Percentiles rank a stretch among this genome's conserved stretches.
Conservation (phyloP, 2,113 vertebrate genomes). For the Psittacus erithacus region DNA sequence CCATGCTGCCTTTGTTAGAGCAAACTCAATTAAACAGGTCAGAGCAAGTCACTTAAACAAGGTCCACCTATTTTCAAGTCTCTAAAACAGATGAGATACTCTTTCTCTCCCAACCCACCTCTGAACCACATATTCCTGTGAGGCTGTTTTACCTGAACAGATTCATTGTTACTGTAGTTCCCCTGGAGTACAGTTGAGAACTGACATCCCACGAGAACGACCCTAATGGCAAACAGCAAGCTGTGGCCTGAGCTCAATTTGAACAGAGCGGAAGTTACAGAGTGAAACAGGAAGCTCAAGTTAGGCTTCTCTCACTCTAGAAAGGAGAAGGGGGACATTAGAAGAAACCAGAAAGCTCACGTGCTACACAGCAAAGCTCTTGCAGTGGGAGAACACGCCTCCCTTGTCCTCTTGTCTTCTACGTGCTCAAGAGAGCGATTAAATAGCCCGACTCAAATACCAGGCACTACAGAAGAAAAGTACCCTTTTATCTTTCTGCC, state of each 20-base stretch:
- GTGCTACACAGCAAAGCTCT: background rate
- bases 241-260: background rate
- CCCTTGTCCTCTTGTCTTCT: constrained; percentile 8
- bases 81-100: background rate
- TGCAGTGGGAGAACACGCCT: background rate
- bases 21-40: background rate
- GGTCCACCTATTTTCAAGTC: background rate
- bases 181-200: constrained; percentile 6
- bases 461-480: background rate
- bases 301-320: constrained; percentile 17
- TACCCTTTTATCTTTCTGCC: background rate
- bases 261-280: constrained; percentile 46
- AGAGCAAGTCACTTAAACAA: background rate
- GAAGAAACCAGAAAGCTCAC: constrained; percentile 29
- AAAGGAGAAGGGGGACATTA: background rate
- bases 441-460: background rate
- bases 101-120: background rate
- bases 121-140: background rate
- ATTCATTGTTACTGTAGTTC: constrained; percentile 26
- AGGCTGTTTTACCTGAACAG: constrained; percentile 54
- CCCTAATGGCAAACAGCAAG: background rate
- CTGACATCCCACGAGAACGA: background rate
- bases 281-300: constrained; percentile 52
- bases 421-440: background rate
- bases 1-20: background rate